Base-by-base conservation (phyloP, 1,140 invertebrate genomes). In the Campoletis sonorensis region DNA sequence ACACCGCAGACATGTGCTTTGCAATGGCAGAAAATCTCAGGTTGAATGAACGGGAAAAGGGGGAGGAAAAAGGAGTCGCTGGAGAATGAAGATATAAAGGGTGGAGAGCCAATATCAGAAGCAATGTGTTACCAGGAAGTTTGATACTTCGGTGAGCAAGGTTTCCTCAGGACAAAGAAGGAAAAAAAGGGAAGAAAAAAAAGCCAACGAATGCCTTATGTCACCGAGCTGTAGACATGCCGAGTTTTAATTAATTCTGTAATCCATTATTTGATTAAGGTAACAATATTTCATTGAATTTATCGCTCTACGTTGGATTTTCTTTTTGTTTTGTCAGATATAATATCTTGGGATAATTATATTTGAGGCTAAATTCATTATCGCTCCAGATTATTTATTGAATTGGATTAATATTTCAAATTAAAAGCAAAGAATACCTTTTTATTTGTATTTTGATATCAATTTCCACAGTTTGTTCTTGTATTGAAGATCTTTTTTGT, bases 61-160 rank as follows among this genome's bases (percentile, higher is more conserved):
- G 40, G 21, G 26, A 40, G 11, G n/a, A n/a, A n/a, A n/a, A 45
- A 78, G 61, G 72, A 84, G 78, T 64, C 79, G 40, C 58, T 51
- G 16, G 51, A 30, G 78, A 49, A 84, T 82, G 79, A 86, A 86
- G 85, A 82, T 84, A 82, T 79, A 85, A 82, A 82, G 78, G 51
- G 21, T 51, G 27, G 83, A 84, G 79, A 83, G 82, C 81, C 83
- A 86, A 86, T 86, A 85, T 85, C 81, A 23, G 13, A 71, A 76
- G 83, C 83, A 82, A 86, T 85, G 83, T 85, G 82, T 85, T 84
- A 84, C 82, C 82, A 33, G 49, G n/a, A 61, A 78, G 58, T 37
- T 54, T 61, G 58, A 71, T 51, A 49, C n/a, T 80, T 21, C 45
- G 26, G 23, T 73, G 79, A 21, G 70, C 58, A 33, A 61, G 21